Base-by-base conservation (phyloP, 2,113 vertebrate species). In the Siniperca knerii region DNA sequence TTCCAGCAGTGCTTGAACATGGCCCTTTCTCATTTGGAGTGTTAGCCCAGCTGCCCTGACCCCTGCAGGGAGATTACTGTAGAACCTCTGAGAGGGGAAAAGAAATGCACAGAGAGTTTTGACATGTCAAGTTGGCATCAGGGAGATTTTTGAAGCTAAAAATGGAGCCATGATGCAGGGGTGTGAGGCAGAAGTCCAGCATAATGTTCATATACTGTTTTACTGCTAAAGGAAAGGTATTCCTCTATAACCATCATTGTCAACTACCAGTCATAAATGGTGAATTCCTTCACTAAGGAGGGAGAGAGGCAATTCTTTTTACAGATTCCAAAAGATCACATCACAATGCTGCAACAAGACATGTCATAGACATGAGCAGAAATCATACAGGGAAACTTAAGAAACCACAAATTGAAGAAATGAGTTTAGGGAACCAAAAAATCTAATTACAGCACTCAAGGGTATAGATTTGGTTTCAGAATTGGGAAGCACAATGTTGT, bases 1-100 rank as follows among this genome's bases (percentile, higher is more conserved):
- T 9, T 67, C 67, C 48, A 75, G 76, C 73, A 23, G 52, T 4
- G 68, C 67, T 69, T 66, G 16, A 81, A 67, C 71, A 66, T 60
- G 80, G 79, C 77, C 84, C 44, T 11, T 64, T 64, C 29, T 77
- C 70, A 40, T 82, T 73, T 64, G 58, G 66, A 73, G 70, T 60
- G 68, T 86, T 61, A 40, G 48, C 77, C 64, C 4, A 4, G 66
- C 58, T 46, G 52, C 40, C 54, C 66, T 48, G 35, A 50, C 50
- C 66, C 52, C 58, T 50, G 66, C 70, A 25, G 46, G 44, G 37
- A 83, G 57, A 77, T 35, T 18, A 68, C 37, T 54, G 42, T 10
- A 33, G 54, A 55, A 16, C 16, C 23, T 77, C 23, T n/a, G 61
- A 55, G 35, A 69, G 42, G n/a, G 50, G 68, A n/a, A 18, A 50